Percentiles rank a stretch among this genome's conserved stretches.
These are phyloP conservation scores for Centropus bengalensis DNA, from an alignment of 2,113 vertebrate genomes.

Conservation along the genomic window DNA sequence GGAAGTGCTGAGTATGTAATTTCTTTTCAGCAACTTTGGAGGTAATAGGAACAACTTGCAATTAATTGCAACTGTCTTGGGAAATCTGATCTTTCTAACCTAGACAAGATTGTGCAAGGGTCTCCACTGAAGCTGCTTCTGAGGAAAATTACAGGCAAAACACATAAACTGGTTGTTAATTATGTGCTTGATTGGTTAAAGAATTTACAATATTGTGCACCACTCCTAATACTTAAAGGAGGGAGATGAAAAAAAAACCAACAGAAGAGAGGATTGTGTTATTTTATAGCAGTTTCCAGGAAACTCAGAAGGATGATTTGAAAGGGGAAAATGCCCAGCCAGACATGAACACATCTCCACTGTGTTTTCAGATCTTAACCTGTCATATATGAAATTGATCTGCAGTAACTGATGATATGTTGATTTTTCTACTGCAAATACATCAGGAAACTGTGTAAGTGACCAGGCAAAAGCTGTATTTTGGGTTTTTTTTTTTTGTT, in stretches of 20 bases:
- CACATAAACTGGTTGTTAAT: background rate
- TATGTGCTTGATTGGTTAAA: background rate
- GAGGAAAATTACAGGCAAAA: background rate
- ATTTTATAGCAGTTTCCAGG: background rate
- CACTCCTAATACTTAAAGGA: background rate
- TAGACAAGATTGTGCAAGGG: background rate
- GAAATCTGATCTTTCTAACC: background rate
- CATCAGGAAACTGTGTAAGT: background rate
- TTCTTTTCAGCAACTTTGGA: background rate
- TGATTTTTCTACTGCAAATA: background rate
- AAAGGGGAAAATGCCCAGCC: background rate
- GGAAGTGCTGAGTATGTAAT: background rate
- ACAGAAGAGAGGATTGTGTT: background rate
- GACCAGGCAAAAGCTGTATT: background rate
- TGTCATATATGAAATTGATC: background rate
- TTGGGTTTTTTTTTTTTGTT: background rate
- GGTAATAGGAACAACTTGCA: background rate
- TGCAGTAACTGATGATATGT: background rate
- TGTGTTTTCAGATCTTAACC: background rate
- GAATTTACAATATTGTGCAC: background rate
- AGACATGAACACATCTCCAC: background rate
- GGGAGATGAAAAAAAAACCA: background rate
- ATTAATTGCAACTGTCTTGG: slow-evolving; percentile 5
- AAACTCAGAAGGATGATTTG: background rate
- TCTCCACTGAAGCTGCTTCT: background rate